These are phyloP conservation scores for Perca fluviatilis DNA, from an alignment of 2,113 vertebrate genomes.

Conservation along the genomic window DNA sequence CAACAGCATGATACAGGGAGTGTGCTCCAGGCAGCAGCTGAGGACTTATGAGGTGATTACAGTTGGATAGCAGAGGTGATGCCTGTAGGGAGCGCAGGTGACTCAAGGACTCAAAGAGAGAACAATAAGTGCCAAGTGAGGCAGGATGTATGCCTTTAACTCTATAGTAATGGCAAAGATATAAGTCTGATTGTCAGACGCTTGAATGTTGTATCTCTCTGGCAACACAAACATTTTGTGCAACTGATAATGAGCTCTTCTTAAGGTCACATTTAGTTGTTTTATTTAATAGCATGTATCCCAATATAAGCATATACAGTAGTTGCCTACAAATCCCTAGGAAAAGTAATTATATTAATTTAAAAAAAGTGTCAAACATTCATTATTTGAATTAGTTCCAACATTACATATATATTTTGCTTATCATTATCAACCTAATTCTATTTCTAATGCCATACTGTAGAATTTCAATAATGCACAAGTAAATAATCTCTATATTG, in stretches of 20 bases:
- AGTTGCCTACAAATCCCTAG: neutral
- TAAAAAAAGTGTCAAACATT: neutral
- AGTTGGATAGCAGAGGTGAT: slow-evolving; percentile 57
- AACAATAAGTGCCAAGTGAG: slow-evolving; percentile 32
- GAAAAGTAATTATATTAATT: neutral
- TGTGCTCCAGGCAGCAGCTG: slow-evolving; percentile 29
- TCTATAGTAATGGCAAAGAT: slow-evolving; percentile 5
- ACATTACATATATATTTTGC: neutral
- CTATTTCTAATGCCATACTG: neutral
- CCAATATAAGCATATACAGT: neutral
- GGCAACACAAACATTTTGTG: neutral
- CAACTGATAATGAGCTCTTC: neutral
- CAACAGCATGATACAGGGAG: slow-evolving; percentile 14
- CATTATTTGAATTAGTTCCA: neutral
- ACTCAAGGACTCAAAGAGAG: slow-evolving; percentile 56
- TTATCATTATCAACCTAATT: neutral
- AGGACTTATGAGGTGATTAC: slow-evolving; percentile 70
- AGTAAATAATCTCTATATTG: neutral
- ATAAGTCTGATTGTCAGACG: neutral
- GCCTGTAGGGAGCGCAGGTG: slow-evolving; percentile 62
- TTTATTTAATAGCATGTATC: neutral
- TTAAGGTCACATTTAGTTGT: neutral
- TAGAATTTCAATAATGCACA: neutral
- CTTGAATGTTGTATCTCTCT: neutral
- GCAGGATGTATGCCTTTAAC: slow-evolving; percentile 30